Conservation (phyloP, 2,113 vertebrate genomes). For the Eurystomus gularis region DNA sequence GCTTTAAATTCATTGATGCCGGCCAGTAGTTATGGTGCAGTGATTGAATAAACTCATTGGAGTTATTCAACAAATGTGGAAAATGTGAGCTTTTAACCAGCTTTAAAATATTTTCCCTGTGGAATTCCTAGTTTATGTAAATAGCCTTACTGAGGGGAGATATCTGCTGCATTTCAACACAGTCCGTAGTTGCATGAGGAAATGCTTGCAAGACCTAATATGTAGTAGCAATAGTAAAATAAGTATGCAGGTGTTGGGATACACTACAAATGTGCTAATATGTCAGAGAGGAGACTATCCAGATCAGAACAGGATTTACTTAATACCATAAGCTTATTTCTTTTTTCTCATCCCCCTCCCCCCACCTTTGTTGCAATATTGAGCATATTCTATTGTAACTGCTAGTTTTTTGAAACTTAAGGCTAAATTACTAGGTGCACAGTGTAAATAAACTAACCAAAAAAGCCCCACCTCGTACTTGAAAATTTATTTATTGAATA, state of each 20-base stretch:
- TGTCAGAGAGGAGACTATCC: neutral
- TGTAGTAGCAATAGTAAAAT: neutral
- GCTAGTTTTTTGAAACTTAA: neutral
- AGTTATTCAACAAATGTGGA: neutral
- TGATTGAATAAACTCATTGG: neutral
- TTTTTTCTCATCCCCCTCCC: neutral
- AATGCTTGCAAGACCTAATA: neutral
- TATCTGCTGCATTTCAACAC: neutral
- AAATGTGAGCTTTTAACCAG: neutral
- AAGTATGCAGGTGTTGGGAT: neutral
- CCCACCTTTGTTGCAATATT: neutral
- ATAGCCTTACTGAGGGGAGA: neutral
- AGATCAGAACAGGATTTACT: neutral
- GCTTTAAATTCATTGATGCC: neutral
- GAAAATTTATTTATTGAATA: neutral
- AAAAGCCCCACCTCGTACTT: neutral
- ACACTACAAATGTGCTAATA: neutral
- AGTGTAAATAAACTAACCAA: neutral
- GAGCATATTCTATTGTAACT: neutral
- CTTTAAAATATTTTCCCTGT: neutral
- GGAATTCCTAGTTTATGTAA: neutral
- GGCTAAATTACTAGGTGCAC: neutral
- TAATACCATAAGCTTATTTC: neutral
- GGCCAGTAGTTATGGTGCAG: neutral
- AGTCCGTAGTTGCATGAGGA: neutral